These are phyloP conservation scores for Watsonalla cultraria DNA, from an alignment of 2,888 invertebrate genomes.

Conservation along the genomic window DNA sequence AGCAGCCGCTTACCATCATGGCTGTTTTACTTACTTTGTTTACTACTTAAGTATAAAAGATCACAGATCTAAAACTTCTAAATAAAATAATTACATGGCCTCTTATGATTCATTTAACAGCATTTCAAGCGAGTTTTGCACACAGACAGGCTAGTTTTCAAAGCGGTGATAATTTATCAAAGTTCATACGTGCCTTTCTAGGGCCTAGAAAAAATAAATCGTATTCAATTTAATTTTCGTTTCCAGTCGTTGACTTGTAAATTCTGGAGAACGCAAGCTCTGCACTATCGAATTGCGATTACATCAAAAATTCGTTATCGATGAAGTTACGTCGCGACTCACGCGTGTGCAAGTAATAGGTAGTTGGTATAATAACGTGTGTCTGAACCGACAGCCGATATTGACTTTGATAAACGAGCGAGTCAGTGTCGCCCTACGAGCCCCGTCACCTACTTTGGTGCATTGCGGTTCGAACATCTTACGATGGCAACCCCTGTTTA, in stretches of 20 bases:
- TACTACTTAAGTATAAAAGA: too few relatives aligned
- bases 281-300: background rate
- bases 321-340: constrained; percentile 15
- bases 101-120: too few relatives aligned
- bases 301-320: background rate
- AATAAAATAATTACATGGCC: too few relatives aligned
- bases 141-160: too few relatives aligned
- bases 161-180: too few relatives aligned
- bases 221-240: too few relatives aligned
- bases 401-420: constrained; percentile 76
- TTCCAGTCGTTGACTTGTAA: background rate
- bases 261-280: background rate
- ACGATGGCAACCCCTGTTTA: constrained; percentile 63
- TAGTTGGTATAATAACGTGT: constrained; percentile 47
- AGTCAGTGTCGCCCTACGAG: constrained; percentile 69
- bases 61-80: too few relatives aligned
- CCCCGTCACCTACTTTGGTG: constrained; percentile 74
- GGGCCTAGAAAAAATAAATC: too few relatives aligned
- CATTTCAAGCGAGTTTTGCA: too few relatives aligned
- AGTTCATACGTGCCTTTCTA: too few relatives aligned
- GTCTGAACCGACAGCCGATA: constrained; percentile 67
- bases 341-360: constrained; percentile 54
- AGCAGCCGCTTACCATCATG: too few relatives aligned
- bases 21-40: too few relatives aligned
- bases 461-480: constrained; percentile 68